Conservation (phyloP, 2,888 invertebrate species). For the Rosalia funebris region DNA sequence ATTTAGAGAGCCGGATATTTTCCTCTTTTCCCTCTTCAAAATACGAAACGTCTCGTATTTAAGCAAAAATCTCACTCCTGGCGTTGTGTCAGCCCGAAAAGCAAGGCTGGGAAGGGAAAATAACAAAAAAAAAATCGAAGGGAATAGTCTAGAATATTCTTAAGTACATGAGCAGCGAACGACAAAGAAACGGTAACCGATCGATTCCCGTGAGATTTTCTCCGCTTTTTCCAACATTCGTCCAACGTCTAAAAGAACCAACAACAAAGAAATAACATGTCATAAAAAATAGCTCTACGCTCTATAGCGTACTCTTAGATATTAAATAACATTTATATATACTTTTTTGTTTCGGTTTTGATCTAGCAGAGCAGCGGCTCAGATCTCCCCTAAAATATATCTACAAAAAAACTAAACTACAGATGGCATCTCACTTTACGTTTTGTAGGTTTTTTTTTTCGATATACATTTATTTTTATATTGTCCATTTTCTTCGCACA, state of each 20-base stretch:
- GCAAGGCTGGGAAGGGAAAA: no score
- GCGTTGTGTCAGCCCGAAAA: no score
- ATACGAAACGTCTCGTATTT: conserved; percentile 19
- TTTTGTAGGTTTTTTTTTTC: conserved; percentile 31
- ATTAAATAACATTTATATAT: conserved; percentile 55
- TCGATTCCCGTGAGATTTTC: not conserved
- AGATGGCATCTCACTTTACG: conserved; percentile 44
- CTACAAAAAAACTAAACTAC: conserved; percentile 36
- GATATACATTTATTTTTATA: conserved; percentile 30
- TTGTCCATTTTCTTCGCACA: conserved; percentile 35
- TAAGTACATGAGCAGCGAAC: no score
- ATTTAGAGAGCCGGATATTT: conserved; percentile 32
- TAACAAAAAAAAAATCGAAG: not conserved
- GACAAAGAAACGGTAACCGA: not conserved
- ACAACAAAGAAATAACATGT: conserved; percentile 30
- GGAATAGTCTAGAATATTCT: no score
- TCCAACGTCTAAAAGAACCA: conserved; percentile 6
- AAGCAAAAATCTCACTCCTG: conserved; percentile 36
- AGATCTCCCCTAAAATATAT: conserved; percentile 41
- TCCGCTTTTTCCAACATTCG: no score
- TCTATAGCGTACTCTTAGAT: conserved; percentile 46
- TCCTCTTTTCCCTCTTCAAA: no score
- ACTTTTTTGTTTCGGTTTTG: conserved; percentile 31
- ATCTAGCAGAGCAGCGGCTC: conserved; percentile 35
- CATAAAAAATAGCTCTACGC: conserved; percentile 27